Evolutionary conservation across 2,113 vertebrate species (phyloP).

Genomic region (Tetraodon nigroviridis): DNA sequence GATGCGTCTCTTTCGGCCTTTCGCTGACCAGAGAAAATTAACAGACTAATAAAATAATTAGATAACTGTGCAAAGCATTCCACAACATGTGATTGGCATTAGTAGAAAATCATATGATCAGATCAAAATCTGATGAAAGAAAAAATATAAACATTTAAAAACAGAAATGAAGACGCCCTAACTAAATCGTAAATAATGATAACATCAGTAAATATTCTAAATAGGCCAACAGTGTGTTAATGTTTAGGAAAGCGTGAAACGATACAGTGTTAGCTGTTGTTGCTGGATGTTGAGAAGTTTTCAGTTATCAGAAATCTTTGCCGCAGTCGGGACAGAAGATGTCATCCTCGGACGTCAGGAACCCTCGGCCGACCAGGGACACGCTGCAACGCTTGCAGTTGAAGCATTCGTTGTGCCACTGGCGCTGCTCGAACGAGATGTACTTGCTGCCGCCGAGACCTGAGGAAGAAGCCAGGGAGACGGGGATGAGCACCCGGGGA

Average conservation of each 20-base stretch:
- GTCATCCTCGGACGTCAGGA: constrained; percentile 90
- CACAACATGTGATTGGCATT: too few species aligned
- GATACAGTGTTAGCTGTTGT: background rate
- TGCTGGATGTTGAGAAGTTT: background rate
- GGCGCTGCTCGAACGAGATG: constrained; percentile 94
- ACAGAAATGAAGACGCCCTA: constrained; percentile 9
- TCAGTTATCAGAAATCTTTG: constrained; percentile 78
- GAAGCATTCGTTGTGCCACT: constrained; percentile 97
- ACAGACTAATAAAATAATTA: too few species aligned
- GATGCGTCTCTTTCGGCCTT: too few species aligned
- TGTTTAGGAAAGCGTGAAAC: constrained; percentile 16
- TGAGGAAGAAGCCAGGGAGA: constrained; percentile 40
- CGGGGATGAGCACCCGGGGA: background rate
- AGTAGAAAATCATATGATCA: too few species aligned
- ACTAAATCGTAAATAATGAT: background rate
- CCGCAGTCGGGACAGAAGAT: constrained; percentile 93
- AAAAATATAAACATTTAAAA: background rate
- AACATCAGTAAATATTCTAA: constrained; percentile 3
- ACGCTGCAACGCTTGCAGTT: constrained; percentile 91
- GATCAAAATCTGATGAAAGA: background rate
- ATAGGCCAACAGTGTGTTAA: constrained; percentile 12
- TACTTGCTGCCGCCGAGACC: constrained; percentile 94
- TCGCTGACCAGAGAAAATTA: too few species aligned
- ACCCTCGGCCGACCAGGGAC: constrained; percentile 90
- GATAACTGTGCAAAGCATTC: too few species aligned